Evolutionary conservation across 2,888 invertebrate species (phyloP).

Genomic region (Margaritifera margaritifera): DNA sequence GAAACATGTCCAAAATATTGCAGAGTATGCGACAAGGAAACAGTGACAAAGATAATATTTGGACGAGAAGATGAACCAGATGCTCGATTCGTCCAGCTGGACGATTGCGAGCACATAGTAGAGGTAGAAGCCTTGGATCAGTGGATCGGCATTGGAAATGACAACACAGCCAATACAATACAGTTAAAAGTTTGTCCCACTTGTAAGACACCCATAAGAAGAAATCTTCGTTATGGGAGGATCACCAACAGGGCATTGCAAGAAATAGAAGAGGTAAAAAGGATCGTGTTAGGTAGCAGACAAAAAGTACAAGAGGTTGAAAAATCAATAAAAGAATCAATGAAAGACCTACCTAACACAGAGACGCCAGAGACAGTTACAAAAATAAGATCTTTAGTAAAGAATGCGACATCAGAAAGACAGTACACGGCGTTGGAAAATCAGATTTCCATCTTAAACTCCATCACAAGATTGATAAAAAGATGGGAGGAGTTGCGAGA

Average conservation of each 20-base stretch:
- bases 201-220: slow-evolving; percentile 78
- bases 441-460: slow-evolving; percentile 20
- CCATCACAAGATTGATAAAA: slow-evolving; percentile 8
- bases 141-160: slow-evolving; percentile 69
- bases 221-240: slow-evolving; percentile 78
- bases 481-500: slow-evolving; percentile 19
- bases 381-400: slow-evolving; percentile 12
- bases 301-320: slow-evolving; percentile 11
- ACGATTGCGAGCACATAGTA: slow-evolving; percentile 67
- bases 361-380: background rate
- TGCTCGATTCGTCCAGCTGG: slow-evolving; percentile 71
- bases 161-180: slow-evolving; percentile 69
- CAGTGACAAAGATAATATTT: slow-evolving; percentile 70
- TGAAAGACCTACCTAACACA: background rate
- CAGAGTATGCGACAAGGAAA: slow-evolving; percentile 75
- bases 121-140: slow-evolving; percentile 70
- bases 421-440: slow-evolving; percentile 27
- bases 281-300: slow-evolving; percentile 28
- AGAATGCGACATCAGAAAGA: slow-evolving; percentile 20
- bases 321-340: slow-evolving; percentile 11
- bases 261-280: slow-evolving; percentile 69
- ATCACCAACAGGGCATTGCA: slow-evolving; percentile 73
- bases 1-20: slow-evolving; percentile 82
- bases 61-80: slow-evolving; percentile 76
- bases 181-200: slow-evolving; percentile 75